Evolutionary conservation across 2,113 vertebrate genomes (phyloP), one percentile per base, ranked within the genome.

Genomic region (Pavo muticus): DNA sequence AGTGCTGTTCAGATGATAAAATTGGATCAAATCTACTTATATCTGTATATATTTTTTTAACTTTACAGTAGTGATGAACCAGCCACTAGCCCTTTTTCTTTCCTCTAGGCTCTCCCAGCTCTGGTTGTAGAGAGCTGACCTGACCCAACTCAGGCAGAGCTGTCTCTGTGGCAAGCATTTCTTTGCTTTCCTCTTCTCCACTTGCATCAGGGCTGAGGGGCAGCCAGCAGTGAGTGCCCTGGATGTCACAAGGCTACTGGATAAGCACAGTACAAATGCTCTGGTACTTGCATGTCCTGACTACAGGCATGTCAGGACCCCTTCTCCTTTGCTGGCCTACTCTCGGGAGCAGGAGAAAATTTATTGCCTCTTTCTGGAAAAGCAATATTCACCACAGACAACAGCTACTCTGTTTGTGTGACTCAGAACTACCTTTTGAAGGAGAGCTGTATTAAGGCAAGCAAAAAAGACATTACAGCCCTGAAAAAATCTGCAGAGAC

Each of bases 361-460:
- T 89, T 69, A 86, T 87, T 54, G 65, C 44, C 84, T 73, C 82
- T 93, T 92, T 83, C 89, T 91, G 87, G 75, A 85, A 91, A 73
- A 94, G 11, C 75, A 70, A 14, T 72, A 0, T 74, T 70, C 40
- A 7, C 48, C 48, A 4, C 11, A 45, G 63, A 61, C 24, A 57
- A 65, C 76, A 75, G 29, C 67, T 54, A 11, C 35, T 84, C 24
- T 54, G 27, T 29, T 47, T 67, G 68, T 87, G 52, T 81, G 61
- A 56, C 78, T 88, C 29, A 59, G 67, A 78, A 14, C 77, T 40
- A 15, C 40, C 45, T 78, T 84, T 57, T 50, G 73, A 27, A 0
- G 1, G 47, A 40, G 48, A 87, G 70, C 88, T 59, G 39, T 30
- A 69, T 85, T 47, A 32, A 73, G 70, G 63, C 79, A 68, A 73